Percentiles rank a stretch among this genome's conserved stretches.
These are phyloP conservation scores for Oenanthe oenanthe DNA, from an alignment of 2,113 vertebrate species.

Conservation along the genomic window DNA sequence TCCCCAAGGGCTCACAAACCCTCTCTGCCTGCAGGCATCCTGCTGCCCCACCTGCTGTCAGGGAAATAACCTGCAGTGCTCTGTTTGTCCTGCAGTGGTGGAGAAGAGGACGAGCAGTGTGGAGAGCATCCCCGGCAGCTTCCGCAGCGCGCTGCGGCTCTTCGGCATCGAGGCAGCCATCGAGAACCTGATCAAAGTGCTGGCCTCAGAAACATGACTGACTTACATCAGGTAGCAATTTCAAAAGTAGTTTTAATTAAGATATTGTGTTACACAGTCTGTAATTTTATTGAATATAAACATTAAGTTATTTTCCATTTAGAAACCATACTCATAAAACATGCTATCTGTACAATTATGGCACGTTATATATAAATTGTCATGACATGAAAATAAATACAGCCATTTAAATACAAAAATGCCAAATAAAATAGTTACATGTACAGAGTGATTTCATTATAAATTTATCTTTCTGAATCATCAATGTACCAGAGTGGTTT, in stretches of 20 bases:
- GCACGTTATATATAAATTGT: constrained; percentile 75
- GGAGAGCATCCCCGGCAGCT: constrained; percentile 51
- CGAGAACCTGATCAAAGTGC: constrained; percentile 75
- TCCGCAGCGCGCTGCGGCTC: constrained; percentile 77
- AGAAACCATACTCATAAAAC: constrained; percentile 76
- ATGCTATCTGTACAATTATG: constrained; percentile 76
- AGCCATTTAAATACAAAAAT: constrained; percentile 89
- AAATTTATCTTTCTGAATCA: constrained; percentile 67
- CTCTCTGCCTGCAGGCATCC: not conserved
- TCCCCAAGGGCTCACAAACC: not conserved
- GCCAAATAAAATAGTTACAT: constrained; percentile 74
- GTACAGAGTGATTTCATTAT: constrained; percentile 63
- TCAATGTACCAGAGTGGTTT: constrained; percentile 70
- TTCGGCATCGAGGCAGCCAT: constrained; percentile 83
- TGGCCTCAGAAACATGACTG: constrained; percentile 12
- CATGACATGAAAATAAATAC: constrained; percentile 90
- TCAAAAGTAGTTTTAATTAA: constrained; percentile 55
- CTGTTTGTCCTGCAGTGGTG: constrained; percentile 64
- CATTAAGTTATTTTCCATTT: constrained; percentile 76
- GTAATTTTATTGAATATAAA: constrained; percentile 86
- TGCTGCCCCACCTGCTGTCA: not conserved
- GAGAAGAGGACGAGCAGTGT: constrained; percentile 50
- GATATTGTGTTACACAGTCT: constrained; percentile 36
- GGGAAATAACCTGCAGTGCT: fast-evolving
- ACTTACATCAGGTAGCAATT: constrained; percentile 4